Evolutionary conservation across 2,888 invertebrate species (phyloP), one percentile per base, ranked within the genome.

Genomic region (Monochamus alternatus): DNA sequence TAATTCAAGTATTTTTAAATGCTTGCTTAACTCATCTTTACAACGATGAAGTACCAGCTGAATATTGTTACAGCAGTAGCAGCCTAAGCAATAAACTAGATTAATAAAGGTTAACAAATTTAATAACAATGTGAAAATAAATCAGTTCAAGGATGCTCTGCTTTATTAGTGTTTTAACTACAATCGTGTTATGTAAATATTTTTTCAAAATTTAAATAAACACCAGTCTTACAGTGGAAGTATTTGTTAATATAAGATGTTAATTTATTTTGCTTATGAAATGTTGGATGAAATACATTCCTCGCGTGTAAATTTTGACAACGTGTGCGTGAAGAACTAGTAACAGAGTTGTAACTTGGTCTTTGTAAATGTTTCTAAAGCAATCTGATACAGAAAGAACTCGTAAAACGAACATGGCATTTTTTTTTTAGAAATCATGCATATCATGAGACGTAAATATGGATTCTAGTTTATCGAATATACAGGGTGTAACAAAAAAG

Each of bases 141-240:
- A 69, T 69, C 51, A 60, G 59, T 62, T 60, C 69, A 69, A 69
- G 69, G 69, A 12, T 60, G 5, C 59, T 12, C 30, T 7, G 38
- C 31, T n/a, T 47, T 62, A 60, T 69, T 69, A 60, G 60, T 47
- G 44, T 60, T 60, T 9, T 9, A 60, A 51, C 22, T 44, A 60
- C 59, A 69, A 30, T 62, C 22, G 60, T 69, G 47, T 47, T 60
- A 51, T 69, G 69, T 69, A 69, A 69, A 69, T 69, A 69, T 69
- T 69, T 69, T 68, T 69, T 51, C 30, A 59, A 31, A 69, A 60
- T 69, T 59, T 60, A 44, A 60, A 47, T 69, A 69, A 68, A 69
- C 60, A 69, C 22, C 44, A n/a, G 22, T n/a, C 55, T 55, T 55
- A 66, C 52, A 32, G 14, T n/a, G 51, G 31, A 31, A 51, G 30